Evolutionary conservation across 2,888 invertebrate species (phyloP).

Genomic region (Plusia festucae): DNA sequence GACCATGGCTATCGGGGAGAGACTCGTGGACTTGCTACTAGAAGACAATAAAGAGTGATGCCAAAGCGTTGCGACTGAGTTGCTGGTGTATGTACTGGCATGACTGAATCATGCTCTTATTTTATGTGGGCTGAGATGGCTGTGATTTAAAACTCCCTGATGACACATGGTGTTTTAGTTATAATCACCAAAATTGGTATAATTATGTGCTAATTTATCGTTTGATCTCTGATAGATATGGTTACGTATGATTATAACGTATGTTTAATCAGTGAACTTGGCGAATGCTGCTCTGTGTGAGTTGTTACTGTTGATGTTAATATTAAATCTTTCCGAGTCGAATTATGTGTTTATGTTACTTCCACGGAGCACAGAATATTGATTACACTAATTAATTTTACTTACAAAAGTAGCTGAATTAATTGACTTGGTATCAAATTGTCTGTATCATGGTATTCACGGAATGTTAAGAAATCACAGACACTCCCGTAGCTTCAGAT

Average conservation of each 20-base stretch:
- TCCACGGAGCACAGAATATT: slow-evolving; percentile 17
- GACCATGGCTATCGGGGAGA: slow-evolving; percentile 73
- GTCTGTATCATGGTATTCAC: neutral
- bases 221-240: neutral
- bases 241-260: neutral
- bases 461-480: neutral
- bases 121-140: neutral
- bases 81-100: neutral
- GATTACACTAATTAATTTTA: slow-evolving; percentile 30
- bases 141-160: neutral
- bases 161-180: neutral
- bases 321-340: slow-evolving; percentile 10
- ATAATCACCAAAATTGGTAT: neutral
- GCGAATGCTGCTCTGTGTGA: slow-evolving; percentile 5
- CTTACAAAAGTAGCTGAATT: slow-evolving; percentile 9
- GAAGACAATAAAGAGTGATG: slow-evolving; percentile 31
- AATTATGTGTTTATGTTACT: slow-evolving; percentile 22
- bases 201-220: neutral
- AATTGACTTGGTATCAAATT: slow-evolving; percentile 11
- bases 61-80: neutral
- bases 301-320: slow-evolving; percentile 5
- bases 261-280: slow-evolving; percentile 9
- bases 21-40: slow-evolving; percentile 66
- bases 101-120: too few species aligned
- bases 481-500: too few species aligned